Percentiles rank a stretch among this genome's conserved stretches.
phyloP scores from a whole-genome alignment of 1,140 invertebrate genomes.

The Aphaenogaster floridana region DNA sequence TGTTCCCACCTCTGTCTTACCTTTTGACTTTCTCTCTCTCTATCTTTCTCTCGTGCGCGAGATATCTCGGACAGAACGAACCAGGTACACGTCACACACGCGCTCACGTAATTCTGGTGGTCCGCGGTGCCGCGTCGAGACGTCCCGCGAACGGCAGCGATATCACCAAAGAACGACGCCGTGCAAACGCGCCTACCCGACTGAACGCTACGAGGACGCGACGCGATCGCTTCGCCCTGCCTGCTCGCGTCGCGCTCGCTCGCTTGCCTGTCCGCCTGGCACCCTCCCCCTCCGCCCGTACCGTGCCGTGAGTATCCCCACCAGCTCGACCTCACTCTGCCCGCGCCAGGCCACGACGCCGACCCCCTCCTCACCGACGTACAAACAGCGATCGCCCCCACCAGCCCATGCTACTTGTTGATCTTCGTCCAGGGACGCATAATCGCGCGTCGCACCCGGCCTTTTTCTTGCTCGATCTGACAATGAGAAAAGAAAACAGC shows the following conservation, averaged over 20 bases:
- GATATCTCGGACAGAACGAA: not conserved
- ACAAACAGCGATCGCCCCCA: conserved; percentile 75
- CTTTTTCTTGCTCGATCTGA: not conserved
- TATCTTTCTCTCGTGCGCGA: not conserved
- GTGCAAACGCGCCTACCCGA: conserved; percentile 76
- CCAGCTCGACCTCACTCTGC: conserved; percentile 13
- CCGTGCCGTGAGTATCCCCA: conserved; percentile 30
- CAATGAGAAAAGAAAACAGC: not conserved
- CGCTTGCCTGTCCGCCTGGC: conserved; percentile 4
- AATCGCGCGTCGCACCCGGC: not conserved
- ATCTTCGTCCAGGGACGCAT: conserved; percentile 74
- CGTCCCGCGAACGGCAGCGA: not conserved
- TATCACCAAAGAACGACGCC: conserved; percentile 60
- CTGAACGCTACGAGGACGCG: conserved; percentile 71
- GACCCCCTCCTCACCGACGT: conserved; percentile 55
- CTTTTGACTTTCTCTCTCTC: not conserved
- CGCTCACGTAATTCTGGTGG: not conserved
- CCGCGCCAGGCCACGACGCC: conserved; percentile 55
- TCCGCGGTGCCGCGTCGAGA: not conserved
- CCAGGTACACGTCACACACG: conserved; percentile 53
- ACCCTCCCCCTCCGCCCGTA: conserved; percentile 34
- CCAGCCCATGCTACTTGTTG: conserved; percentile 77
- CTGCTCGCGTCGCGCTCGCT: conserved; percentile 36
- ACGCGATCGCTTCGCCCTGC: conserved; percentile 68
- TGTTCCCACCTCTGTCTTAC: conserved; percentile 6